Evolutionary conservation across 2,797 vertebrate genomes (phyloP), one percentile per base, ranked within the genome.

Genomic region (Pogonophryne albipinna): DNA sequence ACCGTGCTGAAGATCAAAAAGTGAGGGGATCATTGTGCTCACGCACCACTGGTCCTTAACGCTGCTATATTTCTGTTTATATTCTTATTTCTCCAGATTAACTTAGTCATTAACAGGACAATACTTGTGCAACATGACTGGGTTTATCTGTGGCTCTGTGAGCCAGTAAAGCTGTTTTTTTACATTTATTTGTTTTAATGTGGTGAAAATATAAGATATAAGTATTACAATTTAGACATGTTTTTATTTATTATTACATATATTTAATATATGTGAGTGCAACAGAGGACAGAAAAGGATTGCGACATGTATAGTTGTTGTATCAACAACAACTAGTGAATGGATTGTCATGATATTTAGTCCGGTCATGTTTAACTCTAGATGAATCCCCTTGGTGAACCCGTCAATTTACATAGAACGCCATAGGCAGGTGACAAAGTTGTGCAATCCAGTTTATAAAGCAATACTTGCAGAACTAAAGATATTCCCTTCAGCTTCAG

Each of bases 1-100:
- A 61, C 71, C 53, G 16, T 60, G 68, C 51, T 74, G 79, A 79
- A 85, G 69, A 85, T 81, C 34, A 80, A 74, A 60, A 80, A 66
- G 65, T 4, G 11, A 72, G 52, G 46, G 70, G 79, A 76, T 83
- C 75, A 67, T 38, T 59, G 52, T 23, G 64, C 61, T 79, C 83
- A 77, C 15, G 47, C 58, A 70, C 23, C 7, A 0, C 56, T 34
- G 2, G 27, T 68, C 51, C 51, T 70, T 46, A n/a, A 52, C 34
- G n/a, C 2, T 42, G 5, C 12, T 71, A 67, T 60, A 27, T 20
- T 42, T 63, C 13, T 44, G 14, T 51, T 64, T 41, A 15, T 52
- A 13, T 58, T 59, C 23, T 62, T 6, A 17, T 3, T 71, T 20
- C 34, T 46, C 3, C 44, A 13, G 12, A 69, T 58, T 19, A 74